Conservation (phyloP, 1,140 invertebrate species). For the Eriosoma lanigerum region DNA sequence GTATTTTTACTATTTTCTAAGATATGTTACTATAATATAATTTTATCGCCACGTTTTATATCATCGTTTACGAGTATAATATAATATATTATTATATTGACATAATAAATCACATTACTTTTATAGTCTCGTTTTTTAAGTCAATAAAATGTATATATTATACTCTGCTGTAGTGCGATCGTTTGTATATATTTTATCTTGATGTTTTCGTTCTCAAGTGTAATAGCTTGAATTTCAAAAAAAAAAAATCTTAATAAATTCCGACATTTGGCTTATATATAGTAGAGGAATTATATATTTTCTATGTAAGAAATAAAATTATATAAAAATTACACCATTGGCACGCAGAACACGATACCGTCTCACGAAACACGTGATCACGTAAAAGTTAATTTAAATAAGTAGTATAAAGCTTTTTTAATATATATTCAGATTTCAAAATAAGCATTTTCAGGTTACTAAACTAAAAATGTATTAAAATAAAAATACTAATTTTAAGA, state of each 20-base stretch:
- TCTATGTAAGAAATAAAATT: neutral
- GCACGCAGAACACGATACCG: no score
- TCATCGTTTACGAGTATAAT: constrained; percentile 13
- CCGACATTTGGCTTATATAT: no score
- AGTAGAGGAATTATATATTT: no score
- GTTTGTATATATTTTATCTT: neutral
- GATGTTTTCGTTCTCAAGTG: neutral
- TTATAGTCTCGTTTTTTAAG: constrained; percentile 44
- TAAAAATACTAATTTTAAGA: no score
- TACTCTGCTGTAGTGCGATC: no score
- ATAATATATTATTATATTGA: neutral
- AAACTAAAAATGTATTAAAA: no score
- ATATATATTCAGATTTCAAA: no score
- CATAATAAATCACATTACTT: constrained; percentile 25
- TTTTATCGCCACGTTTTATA: constrained; percentile 41
- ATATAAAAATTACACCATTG: no score
- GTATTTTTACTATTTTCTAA: constrained; percentile 25
- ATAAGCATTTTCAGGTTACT: no score
- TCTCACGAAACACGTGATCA: no score
- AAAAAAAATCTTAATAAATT: neutral
- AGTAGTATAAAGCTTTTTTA: no score
- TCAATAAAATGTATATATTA: neutral
- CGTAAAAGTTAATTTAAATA: no score
- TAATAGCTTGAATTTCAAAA: neutral
- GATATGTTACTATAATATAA: constrained; percentile 35